A percentile compares a stretch with the other conserved stretches of the same genome.
These are phyloP conservation scores for Pseudomyrmex sp. DNA, from an alignment of 1,140 invertebrate genomes.

Conservation along the genomic window DNA sequence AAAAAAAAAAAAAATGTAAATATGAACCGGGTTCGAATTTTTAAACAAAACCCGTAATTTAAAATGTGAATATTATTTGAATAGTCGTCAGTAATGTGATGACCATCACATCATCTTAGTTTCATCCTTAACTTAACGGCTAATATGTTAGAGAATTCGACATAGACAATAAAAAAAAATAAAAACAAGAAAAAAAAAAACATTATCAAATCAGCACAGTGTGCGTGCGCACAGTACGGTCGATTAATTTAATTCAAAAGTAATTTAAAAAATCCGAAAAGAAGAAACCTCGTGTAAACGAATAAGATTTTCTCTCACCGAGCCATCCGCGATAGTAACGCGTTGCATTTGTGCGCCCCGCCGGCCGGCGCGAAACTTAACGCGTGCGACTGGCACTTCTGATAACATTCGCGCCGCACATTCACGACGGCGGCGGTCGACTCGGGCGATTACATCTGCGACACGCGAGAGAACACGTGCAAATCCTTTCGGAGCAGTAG, in stretches of 20 bases:
- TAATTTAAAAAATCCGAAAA: neutral
- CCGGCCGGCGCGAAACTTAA: neutral
- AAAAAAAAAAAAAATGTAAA: no score
- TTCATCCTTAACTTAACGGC: no score
- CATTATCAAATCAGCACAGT: no score
- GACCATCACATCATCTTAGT: no score
- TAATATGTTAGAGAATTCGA: no score
- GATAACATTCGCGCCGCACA: constrained; percentile 24
- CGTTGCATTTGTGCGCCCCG: neutral
- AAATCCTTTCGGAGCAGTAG: constrained; percentile 39
- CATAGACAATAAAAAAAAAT: no score
- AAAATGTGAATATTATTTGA: no score
- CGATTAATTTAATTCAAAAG: neutral
- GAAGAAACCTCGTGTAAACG: neutral
- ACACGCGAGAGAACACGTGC: constrained; percentile 50
- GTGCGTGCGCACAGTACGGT: no score
- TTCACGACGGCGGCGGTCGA: constrained; percentile 24
- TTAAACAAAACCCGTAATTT: no score
- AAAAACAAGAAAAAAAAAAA: neutral
- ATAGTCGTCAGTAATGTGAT: no score
- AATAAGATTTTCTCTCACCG: neutral
- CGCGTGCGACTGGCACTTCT: constrained; percentile 5
- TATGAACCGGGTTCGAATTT: no score
- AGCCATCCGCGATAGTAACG: neutral
- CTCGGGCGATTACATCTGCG: constrained; percentile 43